Evolutionary conservation across 2,797 vertebrate genomes (phyloP), one percentile per base, ranked within the genome.

Genomic region (Pyrocephalus nanus): DNA sequence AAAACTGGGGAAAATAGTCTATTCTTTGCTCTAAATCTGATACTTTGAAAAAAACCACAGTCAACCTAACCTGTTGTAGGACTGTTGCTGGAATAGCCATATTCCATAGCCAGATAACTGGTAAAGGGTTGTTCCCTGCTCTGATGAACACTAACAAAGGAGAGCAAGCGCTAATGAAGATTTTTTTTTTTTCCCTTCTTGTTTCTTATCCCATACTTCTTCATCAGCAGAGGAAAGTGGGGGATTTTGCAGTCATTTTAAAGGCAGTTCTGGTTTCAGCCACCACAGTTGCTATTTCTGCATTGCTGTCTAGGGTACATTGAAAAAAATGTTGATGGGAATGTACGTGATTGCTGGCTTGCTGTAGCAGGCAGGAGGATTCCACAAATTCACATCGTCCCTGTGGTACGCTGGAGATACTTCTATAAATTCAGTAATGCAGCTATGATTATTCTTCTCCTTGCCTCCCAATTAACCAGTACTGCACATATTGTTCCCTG

Each of bases 401-500:
- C 93, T 73, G 73, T 84, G 85, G 76, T 72, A 72, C 55, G 23
- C 79, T 76, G 85, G 85, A 93, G 85, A 92, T 55, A 50, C 62
- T 90, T 91, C 72, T 84, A 61, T 93, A 88, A 96, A 96, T 82
- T 78, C 92, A 86, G 51, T 95, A 96, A 96, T 93, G 87, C 71
- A 90, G 90, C 91, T 86, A 90, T 95, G 93, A 95, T 92, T 93
- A 94, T 96, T 94, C 92, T 93, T 90, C 91, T 89, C 92, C 93
- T 95, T 1, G 17, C 92, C 84, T 96, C 91, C 90, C 93, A 92
- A 87, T 96, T 96, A 96, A 92, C 75, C 72, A 90, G 91, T 94
- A 80, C 92, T 86, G 95, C 73, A 97, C 95, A 91, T 85, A 94
- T 91, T 95, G 93, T 96, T 96, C 92, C 93, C 85, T 94, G 85